These are phyloP conservation scores for Mola mola DNA, from an alignment of 2,113 vertebrate species.

Conservation along the genomic window DNA sequence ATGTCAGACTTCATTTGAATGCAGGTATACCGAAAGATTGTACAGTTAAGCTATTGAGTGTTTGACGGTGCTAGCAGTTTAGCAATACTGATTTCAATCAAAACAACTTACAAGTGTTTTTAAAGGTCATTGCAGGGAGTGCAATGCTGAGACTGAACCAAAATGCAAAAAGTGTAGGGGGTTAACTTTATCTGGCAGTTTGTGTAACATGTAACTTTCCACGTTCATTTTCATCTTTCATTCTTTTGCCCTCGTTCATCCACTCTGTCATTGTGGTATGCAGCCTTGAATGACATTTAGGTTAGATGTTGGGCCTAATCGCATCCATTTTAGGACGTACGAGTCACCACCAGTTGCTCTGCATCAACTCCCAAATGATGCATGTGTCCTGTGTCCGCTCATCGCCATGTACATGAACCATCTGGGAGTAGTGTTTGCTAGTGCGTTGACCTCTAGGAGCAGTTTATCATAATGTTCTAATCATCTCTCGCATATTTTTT, in stretches of 20 bases:
- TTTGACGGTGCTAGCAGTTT: no score
- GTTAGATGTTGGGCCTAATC: slow-evolving; percentile 1
- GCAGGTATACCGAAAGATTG: no score
- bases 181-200: slow-evolving; percentile 9
- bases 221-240: slow-evolving; percentile 6
- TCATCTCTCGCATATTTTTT: slow-evolving; percentile 65
- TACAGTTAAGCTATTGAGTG: no score
- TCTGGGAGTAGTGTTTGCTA: slow-evolving; percentile 33
- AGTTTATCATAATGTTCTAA: slow-evolving; percentile 53
- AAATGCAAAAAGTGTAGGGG: slow-evolving; percentile 5
- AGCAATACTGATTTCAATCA: no score
- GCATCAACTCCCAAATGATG: slow-evolving; percentile 7
- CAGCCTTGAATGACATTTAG: slow-evolving; percentile 9
- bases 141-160: background rate
- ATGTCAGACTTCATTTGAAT: no score
- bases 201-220: background rate
- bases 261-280: slow-evolving; percentile 7
- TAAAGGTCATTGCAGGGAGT: background rate
- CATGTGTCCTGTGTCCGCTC: slow-evolving; percentile 26
- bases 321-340: slow-evolving; percentile 27
- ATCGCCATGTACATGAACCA: slow-evolving; percentile 42
- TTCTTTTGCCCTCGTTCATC: background rate
- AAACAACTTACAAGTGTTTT: no score
- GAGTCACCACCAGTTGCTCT: slow-evolving; percentile 26
- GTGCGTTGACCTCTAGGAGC: slow-evolving; percentile 36